These are phyloP conservation scores for Drosophila lini DNA, from an alignment of 1,140 invertebrate genomes.

Conservation along the genomic window DNA sequence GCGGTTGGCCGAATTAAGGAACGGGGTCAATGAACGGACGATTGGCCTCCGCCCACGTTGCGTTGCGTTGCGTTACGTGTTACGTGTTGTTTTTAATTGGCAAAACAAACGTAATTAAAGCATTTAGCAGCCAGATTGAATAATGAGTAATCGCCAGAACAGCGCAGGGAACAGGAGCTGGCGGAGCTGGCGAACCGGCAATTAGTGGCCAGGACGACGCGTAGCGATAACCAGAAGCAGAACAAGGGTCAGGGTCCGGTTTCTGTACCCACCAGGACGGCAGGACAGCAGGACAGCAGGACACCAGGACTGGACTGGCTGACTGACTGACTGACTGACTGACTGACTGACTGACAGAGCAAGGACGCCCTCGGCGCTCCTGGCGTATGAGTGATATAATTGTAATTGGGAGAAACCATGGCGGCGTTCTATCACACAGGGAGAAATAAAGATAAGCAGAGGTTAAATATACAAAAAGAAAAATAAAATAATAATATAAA, in stretches of 20 bases:
- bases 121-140: conserved; percentile 74
- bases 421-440: conserved; percentile 1
- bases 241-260: conserved; percentile 8
- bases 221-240: conserved; percentile 24
- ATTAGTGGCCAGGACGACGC: conserved; percentile 38
- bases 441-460: neutral
- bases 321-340: conserved; percentile 7
- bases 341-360: conserved; percentile 7
- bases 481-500: neutral
- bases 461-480: too few species aligned
- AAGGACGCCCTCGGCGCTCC: conserved; percentile 1
- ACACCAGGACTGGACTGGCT: neutral
- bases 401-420: conserved; percentile 40
- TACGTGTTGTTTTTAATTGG: conserved; percentile 71
- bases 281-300: neutral
- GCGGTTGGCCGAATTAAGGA: neutral
- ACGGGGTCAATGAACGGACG: conserved; percentile 61
- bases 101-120: conserved; percentile 74
- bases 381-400: conserved; percentile 59
- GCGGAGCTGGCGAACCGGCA: conserved; percentile 24
- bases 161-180: neutral
- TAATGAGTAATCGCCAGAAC: conserved; percentile 65
- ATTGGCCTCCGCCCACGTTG: conserved; percentile 30
- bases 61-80: conserved; percentile 26
- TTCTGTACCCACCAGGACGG: neutral